Evolutionary conservation across 2,113 vertebrate species (phyloP), one percentile per base, ranked within the genome.

Genomic region (Terrapene triunguis): DNA sequence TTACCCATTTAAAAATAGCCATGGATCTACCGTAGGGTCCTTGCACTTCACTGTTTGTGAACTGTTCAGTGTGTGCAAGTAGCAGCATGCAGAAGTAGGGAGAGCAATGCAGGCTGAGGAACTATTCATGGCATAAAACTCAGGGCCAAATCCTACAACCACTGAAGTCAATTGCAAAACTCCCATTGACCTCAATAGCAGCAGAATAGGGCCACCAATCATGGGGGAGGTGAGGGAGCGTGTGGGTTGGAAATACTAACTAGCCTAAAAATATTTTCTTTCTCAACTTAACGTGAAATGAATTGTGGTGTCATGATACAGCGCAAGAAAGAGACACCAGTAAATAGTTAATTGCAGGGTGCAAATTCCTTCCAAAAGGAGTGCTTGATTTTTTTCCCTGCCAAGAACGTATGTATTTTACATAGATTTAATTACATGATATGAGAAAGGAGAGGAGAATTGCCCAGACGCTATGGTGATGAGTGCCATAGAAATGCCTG

Each of bases 351-450:
- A 96, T 96, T 54, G 54, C 74, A 85, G 84, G 91, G 92, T 92
- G 96, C 89, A 98, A 96, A 97, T 95, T 96, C 62, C 55, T 94
- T 98, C 89, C 95, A 97, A 95, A 94, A 93, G 87, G 79, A 97
- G 82, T 96, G 76, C 57, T 95, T 78, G 93, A 84, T 55, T 48
- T 96, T 95, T 87, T 89, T 93, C 84, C 80, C 78, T 92, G 84
- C 94, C 98, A 98, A 97, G 95, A 98, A 92, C 89, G 93, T 95
- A 92, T 84, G 93, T 89, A 97, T 97, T 98, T 98, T 97, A 92
- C 97, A 97, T 95, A 97, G 95, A 97, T 96, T 90, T 92, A 92
- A 92, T 93, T 96, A 95, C 76, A 90, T 84, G 86, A 90, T 95
- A 89, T 42, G 95, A 95, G 94, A 92, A 96, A 89, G 72, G 80